A percentile compares a stretch with the other conserved stretches of the same genome.
phyloP scores from a whole-genome alignment of 2,113 vertebrate species.

The Lasiurus borealis region DNA sequence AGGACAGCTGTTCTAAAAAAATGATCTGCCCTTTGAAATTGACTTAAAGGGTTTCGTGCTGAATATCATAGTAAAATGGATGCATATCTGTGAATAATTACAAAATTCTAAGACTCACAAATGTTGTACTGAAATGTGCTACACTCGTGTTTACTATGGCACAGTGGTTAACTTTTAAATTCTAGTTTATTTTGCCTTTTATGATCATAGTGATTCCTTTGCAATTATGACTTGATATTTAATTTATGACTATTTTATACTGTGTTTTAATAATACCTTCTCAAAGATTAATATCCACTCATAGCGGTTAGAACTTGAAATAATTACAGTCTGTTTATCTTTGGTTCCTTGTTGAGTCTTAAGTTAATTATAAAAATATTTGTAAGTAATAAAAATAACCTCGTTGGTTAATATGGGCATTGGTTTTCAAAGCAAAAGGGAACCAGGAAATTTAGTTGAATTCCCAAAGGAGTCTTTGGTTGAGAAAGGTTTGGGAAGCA shows the following conservation, averaged over 20 bases:
- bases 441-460: slow-evolving; percentile 72
- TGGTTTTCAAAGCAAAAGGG: slow-evolving; percentile 65
- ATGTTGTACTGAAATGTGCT: neutral
- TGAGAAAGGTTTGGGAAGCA: slow-evolving; percentile 54
- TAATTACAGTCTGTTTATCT: slow-evolving; percentile 70
- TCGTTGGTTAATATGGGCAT: slow-evolving; percentile 55
- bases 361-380: slow-evolving; percentile 79
- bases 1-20: neutral
- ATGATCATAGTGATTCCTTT: slow-evolving; percentile 32
- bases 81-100: neutral
- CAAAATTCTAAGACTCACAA: slow-evolving; percentile 39
- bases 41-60: slow-evolving; percentile 33
- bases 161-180: slow-evolving; percentile 29
- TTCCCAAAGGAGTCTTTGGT: slow-evolving; percentile 68
- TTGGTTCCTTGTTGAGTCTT: slow-evolving; percentile 72
- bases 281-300: slow-evolving; percentile 66
- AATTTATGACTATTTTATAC: slow-evolving; percentile 58
- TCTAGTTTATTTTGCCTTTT: slow-evolving; percentile 55
- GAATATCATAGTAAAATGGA: slow-evolving; percentile 34
- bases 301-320: slow-evolving; percentile 66
- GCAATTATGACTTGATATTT: slow-evolving; percentile 60
- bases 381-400: slow-evolving; percentile 78
- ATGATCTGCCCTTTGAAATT: slow-evolving; percentile 28
- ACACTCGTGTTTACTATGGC: neutral
- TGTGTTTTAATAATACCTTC: slow-evolving; percentile 68